Evolutionary conservation across 2,113 vertebrate genomes (phyloP).

Genomic region (Spheniscus mendiculus): DNA sequence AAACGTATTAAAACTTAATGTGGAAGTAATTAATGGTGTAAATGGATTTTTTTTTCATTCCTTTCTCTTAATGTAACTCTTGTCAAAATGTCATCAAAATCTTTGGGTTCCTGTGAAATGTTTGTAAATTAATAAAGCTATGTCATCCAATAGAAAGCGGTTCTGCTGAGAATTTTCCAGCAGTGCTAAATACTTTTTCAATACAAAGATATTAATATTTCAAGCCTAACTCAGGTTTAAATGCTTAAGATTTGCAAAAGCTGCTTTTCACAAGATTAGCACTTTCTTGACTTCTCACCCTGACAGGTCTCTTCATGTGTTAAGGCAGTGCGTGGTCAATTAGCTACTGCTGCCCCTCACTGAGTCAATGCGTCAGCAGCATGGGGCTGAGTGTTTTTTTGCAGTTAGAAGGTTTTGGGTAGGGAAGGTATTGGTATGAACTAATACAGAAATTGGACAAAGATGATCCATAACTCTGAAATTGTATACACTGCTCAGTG

Average conservation of each 20-base stretch:
- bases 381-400: neutral
- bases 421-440: neutral
- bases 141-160: neutral
- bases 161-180: neutral
- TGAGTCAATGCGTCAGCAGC: accelerated
- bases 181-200: neutral
- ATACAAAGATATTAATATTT: neutral
- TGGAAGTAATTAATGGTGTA: neutral
- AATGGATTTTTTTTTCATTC: neutral
- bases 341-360: neutral
- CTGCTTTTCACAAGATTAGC: neutral
- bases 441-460: neutral
- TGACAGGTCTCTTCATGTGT: neutral
- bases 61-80: neutral
- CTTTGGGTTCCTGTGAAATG: neutral
- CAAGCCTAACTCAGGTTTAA: neutral
- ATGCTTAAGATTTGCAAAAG: neutral
- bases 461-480: neutral
- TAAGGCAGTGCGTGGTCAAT: neutral
- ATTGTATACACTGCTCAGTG: too few species aligned
- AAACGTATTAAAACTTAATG: neutral
- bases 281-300: neutral
- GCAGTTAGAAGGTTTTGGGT: neutral
- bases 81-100: neutral
- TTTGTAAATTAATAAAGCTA: neutral